Evolutionary conservation across 2,888 invertebrate species (phyloP).

Genomic region (Tetragonisca angustula): DNA sequence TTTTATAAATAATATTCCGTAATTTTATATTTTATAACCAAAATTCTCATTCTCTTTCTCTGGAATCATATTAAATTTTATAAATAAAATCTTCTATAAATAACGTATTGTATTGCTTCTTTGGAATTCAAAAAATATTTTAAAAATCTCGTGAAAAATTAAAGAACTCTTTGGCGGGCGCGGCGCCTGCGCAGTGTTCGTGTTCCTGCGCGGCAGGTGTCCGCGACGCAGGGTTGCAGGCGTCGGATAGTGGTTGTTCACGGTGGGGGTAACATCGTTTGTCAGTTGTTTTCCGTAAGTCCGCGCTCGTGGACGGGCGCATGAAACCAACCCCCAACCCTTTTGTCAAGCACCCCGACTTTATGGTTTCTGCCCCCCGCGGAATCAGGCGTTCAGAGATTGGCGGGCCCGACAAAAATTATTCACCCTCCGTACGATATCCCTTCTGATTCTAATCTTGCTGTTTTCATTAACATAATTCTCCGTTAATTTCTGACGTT

Average conservation of each 20-base stretch:
- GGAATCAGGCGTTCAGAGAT: slow-evolving; percentile 50
- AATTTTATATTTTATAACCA: not conserved
- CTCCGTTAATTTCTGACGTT: slow-evolving; percentile 50
- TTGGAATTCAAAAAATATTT: not conserved
- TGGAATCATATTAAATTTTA: too few relatives aligned
- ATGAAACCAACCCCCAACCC: slow-evolving; percentile 74
- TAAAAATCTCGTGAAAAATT: slow-evolving; percentile 6
- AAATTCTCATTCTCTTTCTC: too few relatives aligned
- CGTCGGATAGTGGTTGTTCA: slow-evolving; percentile 64
- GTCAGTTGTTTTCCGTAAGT: slow-evolving; percentile 83
- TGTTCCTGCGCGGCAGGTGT: slow-evolving; percentile 59
- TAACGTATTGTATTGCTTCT: not conserved
- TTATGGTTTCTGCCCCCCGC: slow-evolving; percentile 61
- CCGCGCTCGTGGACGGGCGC: slow-evolving; percentile 83
- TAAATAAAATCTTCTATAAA: not conserved
- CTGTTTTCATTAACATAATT: slow-evolving; percentile 43
- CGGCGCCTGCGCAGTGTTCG: slow-evolving; percentile 62
- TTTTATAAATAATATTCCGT: not conserved
- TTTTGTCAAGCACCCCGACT: slow-evolving; percentile 57
- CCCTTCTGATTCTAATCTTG: slow-evolving; percentile 40
- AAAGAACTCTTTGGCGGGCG: not conserved
- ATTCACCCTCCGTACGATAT: slow-evolving; percentile 21
- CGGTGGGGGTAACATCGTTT: slow-evolving; percentile 77
- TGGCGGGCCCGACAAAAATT: slow-evolving; percentile 47
- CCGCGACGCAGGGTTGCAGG: slow-evolving; percentile 73